phyloP scores from a whole-genome alignment of 2,113 vertebrate species.

The Oceanites oceanicus region DNA sequence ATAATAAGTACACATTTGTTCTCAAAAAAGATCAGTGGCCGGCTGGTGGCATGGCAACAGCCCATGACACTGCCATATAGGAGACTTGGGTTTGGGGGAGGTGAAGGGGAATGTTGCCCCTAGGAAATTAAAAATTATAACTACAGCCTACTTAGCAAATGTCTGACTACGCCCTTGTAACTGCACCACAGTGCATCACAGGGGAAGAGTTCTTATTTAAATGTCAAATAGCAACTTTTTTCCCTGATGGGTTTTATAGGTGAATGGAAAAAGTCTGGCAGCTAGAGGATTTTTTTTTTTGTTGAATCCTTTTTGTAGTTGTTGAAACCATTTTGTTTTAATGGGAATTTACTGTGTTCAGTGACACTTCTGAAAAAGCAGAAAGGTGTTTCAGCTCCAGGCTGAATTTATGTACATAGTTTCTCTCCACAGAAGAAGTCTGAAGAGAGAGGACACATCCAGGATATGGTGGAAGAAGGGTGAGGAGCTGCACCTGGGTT shows the following conservation, averaged over 20 bases:
- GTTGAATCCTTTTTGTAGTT: not conserved
- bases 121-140: conserved; percentile 64
- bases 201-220: conserved; percentile 11
- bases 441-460: not conserved
- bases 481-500: not conserved
- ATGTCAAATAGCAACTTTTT: conserved; percentile 20
- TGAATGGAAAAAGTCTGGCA: not conserved
- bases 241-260: not conserved
- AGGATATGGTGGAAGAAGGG: not conserved
- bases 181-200: conserved; percentile 7
- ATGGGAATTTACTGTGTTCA: not conserved
- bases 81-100: conserved; percentile 27
- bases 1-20: conserved; percentile 53
- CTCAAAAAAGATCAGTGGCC: conserved; percentile 60
- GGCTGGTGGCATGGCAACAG: conserved; percentile 54
- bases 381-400: not conserved
- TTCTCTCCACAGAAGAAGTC: not conserved
- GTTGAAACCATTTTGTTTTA: not conserved
- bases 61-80: conserved; percentile 25
- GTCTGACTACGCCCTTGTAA: conserved; percentile 33
- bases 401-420: not conserved
- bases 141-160: conserved; percentile 34
- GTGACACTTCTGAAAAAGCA: not conserved
- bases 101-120: conserved; percentile 33
- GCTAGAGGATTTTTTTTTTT: not conserved